Evolutionary conservation across 53 echinoderm and acorn worm genomes (phyloP).

Genomic region (Crossaster papposus): DNA sequence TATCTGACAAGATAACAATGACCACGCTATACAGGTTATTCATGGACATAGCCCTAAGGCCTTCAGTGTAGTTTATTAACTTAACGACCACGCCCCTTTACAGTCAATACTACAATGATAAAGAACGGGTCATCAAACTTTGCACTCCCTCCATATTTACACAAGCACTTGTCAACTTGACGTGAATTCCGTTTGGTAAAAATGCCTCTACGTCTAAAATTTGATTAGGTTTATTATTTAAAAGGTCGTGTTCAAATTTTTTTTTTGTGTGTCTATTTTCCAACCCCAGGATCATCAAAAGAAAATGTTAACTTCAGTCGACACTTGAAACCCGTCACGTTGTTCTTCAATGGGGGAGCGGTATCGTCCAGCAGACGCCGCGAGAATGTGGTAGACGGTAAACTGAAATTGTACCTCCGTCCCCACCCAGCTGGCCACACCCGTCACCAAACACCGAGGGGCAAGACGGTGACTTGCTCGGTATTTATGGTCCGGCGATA

Average conservation of each 20-base stretch:
- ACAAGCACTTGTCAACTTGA: too few relatives aligned
- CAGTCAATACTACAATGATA: too few relatives aligned
- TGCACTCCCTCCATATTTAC: too few relatives aligned
- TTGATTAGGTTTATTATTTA: background rate
- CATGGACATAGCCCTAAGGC: too few relatives aligned
- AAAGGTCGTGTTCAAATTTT: background rate
- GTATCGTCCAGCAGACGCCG: background rate
- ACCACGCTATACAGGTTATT: too few relatives aligned
- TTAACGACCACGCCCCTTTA: too few relatives aligned
- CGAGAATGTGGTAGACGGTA: constrained; percentile 19
- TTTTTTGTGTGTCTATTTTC: background rate
- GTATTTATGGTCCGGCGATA: background rate
- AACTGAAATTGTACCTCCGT: constrained; percentile 36
- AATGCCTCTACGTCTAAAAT: background rate
- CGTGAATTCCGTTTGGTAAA: background rate
- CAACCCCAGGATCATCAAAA: background rate
- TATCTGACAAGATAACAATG: too few relatives aligned
- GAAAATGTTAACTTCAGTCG: background rate
- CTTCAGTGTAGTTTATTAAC: too few relatives aligned
- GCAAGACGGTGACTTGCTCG: constrained; percentile 24
- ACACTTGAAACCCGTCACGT: constrained; percentile 32
- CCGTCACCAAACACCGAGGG: background rate
- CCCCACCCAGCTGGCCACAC: background rate
- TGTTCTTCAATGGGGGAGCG: constrained; percentile 29
- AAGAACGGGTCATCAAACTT: too few relatives aligned